Base-by-base conservation (phyloP, 2,888 invertebrate species). In the Steinernema scapterisci region DNA sequence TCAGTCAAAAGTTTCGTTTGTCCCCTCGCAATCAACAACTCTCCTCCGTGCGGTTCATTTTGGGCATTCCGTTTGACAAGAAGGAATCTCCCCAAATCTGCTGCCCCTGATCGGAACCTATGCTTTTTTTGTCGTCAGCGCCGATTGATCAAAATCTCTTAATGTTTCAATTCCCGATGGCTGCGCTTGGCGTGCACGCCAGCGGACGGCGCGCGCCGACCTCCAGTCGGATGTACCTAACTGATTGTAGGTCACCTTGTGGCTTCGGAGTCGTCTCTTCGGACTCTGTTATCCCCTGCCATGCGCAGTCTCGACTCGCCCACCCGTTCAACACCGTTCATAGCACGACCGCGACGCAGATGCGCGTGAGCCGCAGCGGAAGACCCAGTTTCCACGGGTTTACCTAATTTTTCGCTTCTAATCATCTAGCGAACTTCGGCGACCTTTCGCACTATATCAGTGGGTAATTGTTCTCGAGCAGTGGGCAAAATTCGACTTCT, bases 171-270 rank as follows among this genome's bases (percentile, higher is more conserved):
- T 63, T 31, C 16, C 16, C 19, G 63, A 9, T 27, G 63, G 63
- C 48, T 16, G 3, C 31, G 63, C 63, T 27, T 31, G 31, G 31
- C 31, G 63, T 27, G 7, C 31, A 13, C 63, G 63, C 63, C 63
- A 3, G 16, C 3, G 16, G 63, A 2, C 63, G 13, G 13, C 48
- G 48, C 3, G 19, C 31, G 63, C 16, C 63, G 31, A 63, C 27
- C 38, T 27, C 31, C 19, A 11, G 31, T n/a, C 31, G 27, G 31
- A 63, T 63, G 63, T 63, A 63, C 63, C 63, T 31, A 27, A 54
- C 63, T 63, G 63, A 63, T 63, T 63, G 63, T 63, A 63, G 63
- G 63, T 63, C 63, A 63, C 63, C 63, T 63, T 63, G 27, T 63
- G 63, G 63, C 63, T 63, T 63, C 19, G 63, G 63, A 27, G 63